Percentiles rank a stretch among this genome's conserved stretches.
Conservation (phyloP, 2,797 vertebrate genomes). For the Falco naumanni region DNA sequence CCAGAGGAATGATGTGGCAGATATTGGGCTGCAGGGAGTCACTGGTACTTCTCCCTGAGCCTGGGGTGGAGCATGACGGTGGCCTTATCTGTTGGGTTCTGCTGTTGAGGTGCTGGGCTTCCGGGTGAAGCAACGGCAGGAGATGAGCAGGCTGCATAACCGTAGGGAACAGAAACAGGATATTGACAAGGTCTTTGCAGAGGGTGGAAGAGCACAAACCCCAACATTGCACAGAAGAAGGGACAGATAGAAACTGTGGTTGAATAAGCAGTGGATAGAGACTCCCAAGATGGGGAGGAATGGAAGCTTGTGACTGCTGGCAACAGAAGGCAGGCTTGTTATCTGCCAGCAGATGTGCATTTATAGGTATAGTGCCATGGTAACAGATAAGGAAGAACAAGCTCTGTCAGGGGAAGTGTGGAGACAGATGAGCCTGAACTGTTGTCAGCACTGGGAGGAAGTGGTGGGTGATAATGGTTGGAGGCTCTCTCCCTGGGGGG, state of each 20-base stretch:
- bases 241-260: neutral
- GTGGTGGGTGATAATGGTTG: neutral
- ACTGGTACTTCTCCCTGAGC: neutral
- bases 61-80: neutral
- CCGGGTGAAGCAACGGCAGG: neutral
- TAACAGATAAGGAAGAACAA: constrained; percentile 24
- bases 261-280: neutral
- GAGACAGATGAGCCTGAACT: neutral
- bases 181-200: neutral
- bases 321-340: neutral
- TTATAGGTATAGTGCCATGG: constrained; percentile 21
- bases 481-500: neutral
- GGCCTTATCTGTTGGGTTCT: neutral
- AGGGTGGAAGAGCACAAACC: neutral
- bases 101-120: neutral
- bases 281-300: neutral
- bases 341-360: constrained; percentile 28
- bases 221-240: neutral
- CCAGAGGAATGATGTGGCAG: neutral
- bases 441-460: neutral
- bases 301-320: neutral
- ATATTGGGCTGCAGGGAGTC: neutral
- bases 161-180: neutral
- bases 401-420: neutral
- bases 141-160: neutral